Conservation (phyloP, 2,888 invertebrate genomes). For the Trichopria drosophilae region DNA sequence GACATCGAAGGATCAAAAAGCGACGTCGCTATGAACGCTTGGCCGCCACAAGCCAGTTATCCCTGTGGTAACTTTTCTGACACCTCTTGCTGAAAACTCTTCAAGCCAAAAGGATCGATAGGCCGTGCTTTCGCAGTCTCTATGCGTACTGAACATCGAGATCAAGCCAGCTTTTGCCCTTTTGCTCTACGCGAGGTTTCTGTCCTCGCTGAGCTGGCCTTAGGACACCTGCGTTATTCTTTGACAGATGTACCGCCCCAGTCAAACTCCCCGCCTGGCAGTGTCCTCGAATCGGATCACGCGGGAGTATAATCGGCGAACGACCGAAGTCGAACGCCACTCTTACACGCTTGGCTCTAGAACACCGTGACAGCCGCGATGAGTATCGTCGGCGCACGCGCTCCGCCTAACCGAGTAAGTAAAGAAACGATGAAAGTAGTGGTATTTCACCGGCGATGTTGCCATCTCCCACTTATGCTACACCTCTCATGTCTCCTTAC, state of each 20-base stretch:
- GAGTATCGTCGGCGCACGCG: constrained; percentile 51
- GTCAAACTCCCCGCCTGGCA: constrained; percentile 68
- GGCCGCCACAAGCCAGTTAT: constrained; percentile 69
- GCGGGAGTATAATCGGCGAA: constrained; percentile 59
- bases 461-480: constrained; percentile 60
- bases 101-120: constrained; percentile 67
- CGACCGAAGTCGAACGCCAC: constrained; percentile 53
- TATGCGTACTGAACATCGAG: constrained; percentile 52
- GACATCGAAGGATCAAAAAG: constrained; percentile 74
- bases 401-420: constrained; percentile 61
- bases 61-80: constrained; percentile 74
- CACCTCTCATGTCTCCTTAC: constrained; percentile 67
- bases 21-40: constrained; percentile 68
- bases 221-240: constrained; percentile 69
- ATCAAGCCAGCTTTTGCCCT: constrained; percentile 52
- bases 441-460: constrained; percentile 38
- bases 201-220: constrained; percentile 67
- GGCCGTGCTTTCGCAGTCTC: constrained; percentile 69
- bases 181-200: constrained; percentile 73
- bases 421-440: constrained; percentile 60
- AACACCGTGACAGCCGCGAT: constrained; percentile 54
- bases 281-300: constrained; percentile 64
- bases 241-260: constrained; percentile 71
- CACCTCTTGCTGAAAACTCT: constrained; percentile 63
- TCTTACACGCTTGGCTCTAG: constrained; percentile 54